These are phyloP conservation scores for Parochlus steinenii DNA, from an alignment of 2,888 invertebrate genomes.

Conservation along the genomic window DNA sequence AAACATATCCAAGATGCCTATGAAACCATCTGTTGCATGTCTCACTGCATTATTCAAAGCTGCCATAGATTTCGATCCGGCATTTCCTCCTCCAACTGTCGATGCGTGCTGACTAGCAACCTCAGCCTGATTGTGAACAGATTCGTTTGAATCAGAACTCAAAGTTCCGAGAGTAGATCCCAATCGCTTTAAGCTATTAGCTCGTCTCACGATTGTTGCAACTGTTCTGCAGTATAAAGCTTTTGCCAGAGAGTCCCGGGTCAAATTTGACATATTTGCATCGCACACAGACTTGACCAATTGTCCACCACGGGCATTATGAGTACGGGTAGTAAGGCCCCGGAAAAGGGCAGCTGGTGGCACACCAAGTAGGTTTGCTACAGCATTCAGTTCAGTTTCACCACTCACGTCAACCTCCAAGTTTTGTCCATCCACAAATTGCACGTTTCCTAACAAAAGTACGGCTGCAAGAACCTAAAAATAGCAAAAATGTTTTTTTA, in stretches of 20 bases:
- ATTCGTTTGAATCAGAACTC: constrained; percentile 84
- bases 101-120: constrained; percentile 73
- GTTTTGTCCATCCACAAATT: constrained; percentile 54
- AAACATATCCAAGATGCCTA: constrained; percentile 92
- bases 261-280: constrained; percentile 73
- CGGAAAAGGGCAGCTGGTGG: constrained; percentile 28
- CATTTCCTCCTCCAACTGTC: constrained; percentile 56
- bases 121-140: constrained; percentile 74
- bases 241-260: constrained; percentile 78
- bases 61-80: constrained; percentile 81
- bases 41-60: constrained; percentile 82
- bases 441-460: constrained; percentile 78
- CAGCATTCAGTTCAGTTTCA: constrained; percentile 70
- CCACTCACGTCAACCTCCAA: constrained; percentile 58
- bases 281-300: constrained; percentile 67
- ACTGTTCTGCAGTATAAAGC: constrained; percentile 89
- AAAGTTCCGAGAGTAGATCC: constrained; percentile 72
- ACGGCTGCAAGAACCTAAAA: constrained; percentile 86
- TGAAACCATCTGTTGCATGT: constrained; percentile 87
- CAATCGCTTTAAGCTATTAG: constrained; percentile 74
- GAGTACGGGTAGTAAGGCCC: constrained; percentile 68
- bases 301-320: constrained; percentile 59
- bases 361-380: constrained; percentile 61
- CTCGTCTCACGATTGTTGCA: constrained; percentile 81
- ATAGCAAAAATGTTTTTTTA: too few relatives aligned